Evolutionary conservation across 1,140 invertebrate species (phyloP), one percentile per base, ranked within the genome.

Genomic region (Holcopasites calliopsidis): DNA sequence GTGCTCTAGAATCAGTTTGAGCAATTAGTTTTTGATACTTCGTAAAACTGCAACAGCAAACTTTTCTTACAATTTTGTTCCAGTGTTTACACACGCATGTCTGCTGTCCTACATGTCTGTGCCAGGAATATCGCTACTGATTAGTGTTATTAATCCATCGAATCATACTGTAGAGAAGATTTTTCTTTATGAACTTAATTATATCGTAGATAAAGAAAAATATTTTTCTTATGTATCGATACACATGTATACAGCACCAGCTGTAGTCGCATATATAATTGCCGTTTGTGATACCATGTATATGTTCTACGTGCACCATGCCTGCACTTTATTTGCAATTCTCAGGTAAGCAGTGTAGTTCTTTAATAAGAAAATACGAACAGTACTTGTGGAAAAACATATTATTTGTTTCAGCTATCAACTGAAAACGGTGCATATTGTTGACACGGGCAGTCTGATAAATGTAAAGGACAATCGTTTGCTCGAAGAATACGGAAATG

Each of bases 311-410:
- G 18, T n/a, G 5, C 61, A 49, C 28, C 61, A 64, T 33, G 42
- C 28, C 13, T 47, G 16, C 16, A 42, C 61, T 33, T 33, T 64
- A 7, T 64, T 64, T 49, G 61, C 42, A 16, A 49, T 64, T 49
- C 26, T 64, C 6, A 33, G 61, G 61, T 64, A 44, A 47, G 42
- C 1, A 10, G 7, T 21, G 5, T 33, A 0, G 18, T 31, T 3
- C 31, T 28, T 8, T 28, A 21, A 47, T 13, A 16, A 1, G 28
- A 35, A 35, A 0, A 38, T 23, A 1, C 1, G 7, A 57, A 0
- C 13, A 35, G 21, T 38, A 2, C 13, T 18, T 7, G 21, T 3
- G n/a, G n/a, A n/a, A n/a, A 38, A 23, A 16, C 10, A 23, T 3
- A 23, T 16, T n/a, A 3, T 23, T 60, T 10, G 16, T 42, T 13